Conservation (phyloP, 2,888 invertebrate genomes). For the Melangyna quadrimaculata region DNA sequence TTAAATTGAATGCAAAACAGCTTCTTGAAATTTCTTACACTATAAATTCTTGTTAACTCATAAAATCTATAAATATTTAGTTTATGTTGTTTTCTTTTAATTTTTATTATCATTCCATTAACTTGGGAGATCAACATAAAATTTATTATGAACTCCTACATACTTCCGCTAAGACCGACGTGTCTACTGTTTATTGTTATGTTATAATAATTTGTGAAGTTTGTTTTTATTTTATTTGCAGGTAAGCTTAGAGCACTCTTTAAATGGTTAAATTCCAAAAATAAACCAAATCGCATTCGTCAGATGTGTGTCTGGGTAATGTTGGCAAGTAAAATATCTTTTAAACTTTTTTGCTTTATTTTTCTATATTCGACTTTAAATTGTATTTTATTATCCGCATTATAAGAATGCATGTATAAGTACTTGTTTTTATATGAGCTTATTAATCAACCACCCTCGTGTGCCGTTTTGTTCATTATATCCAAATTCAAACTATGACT, state of each 20-base stretch:
- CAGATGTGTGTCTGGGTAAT: neutral
- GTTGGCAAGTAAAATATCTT: neutral
- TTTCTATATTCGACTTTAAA: neutral
- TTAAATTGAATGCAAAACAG: neutral
- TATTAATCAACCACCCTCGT: constrained; percentile 40
- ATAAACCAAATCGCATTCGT: neutral
- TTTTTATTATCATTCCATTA: neutral
- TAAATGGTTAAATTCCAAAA: neutral
- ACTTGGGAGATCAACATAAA: neutral
- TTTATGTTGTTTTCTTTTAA: neutral
- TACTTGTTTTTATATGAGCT: neutral
- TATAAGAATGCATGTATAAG: neutral
- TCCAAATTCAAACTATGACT: neutral
- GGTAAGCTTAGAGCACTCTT: neutral
- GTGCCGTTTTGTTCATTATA: neutral
- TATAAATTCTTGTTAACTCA: neutral
- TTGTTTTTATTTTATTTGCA: neutral
- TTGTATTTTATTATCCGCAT: neutral
- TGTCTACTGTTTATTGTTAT: neutral
- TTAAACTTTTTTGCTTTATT: neutral
- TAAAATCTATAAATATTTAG: neutral
- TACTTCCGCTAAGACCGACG: neutral
- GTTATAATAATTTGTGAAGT: neutral
- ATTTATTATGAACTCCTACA: neutral
- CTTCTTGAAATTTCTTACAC: neutral